phyloP scores from a whole-genome alignment of 2,888 invertebrate species.

The Agelastica alni region DNA sequence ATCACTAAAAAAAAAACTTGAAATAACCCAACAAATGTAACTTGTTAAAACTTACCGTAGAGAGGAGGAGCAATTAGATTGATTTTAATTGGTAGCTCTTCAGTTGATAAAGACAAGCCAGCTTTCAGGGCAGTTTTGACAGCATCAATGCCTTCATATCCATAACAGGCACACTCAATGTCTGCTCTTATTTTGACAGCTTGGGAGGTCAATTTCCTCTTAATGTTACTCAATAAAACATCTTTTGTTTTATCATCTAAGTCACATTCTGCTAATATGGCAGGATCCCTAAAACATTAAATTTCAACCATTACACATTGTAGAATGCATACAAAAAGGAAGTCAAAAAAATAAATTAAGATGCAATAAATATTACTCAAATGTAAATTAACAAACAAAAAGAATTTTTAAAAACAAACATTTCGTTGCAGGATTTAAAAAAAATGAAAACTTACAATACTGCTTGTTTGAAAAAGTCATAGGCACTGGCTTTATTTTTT shows the following conservation, averaged over 20 bases:
- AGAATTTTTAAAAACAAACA: too few species aligned
- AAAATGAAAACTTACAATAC: conserved; percentile 65
- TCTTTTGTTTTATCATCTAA: conserved; percentile 91
- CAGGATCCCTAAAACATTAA: conserved; percentile 77
- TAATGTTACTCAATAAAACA: conserved; percentile 91
- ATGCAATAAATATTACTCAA: too few species aligned
- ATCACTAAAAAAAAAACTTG: conserved; percentile 68
- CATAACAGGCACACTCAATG: conserved; percentile 92
- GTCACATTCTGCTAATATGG: conserved; percentile 93
- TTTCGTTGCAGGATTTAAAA: too few species aligned
- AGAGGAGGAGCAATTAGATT: conserved; percentile 98
- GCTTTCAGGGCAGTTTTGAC: conserved; percentile 90
- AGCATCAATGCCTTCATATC: conserved; percentile 98
- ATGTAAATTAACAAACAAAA: too few species aligned
- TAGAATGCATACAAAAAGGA: too few species aligned
- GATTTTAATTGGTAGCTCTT: conserved; percentile 95
- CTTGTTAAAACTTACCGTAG: conserved; percentile 60
- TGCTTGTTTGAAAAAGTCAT: conserved; percentile 98
- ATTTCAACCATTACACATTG: too few species aligned
- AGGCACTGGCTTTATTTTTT: conserved; percentile 91
- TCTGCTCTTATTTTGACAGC: conserved; percentile 94
- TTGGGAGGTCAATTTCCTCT: conserved; percentile 94
- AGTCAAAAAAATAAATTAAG: too few species aligned
- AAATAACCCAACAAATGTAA: not conserved
- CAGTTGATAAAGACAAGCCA: conserved; percentile 88